Conservation (phyloP, 2,797 vertebrate genomes). For the Morus bassanus region DNA sequence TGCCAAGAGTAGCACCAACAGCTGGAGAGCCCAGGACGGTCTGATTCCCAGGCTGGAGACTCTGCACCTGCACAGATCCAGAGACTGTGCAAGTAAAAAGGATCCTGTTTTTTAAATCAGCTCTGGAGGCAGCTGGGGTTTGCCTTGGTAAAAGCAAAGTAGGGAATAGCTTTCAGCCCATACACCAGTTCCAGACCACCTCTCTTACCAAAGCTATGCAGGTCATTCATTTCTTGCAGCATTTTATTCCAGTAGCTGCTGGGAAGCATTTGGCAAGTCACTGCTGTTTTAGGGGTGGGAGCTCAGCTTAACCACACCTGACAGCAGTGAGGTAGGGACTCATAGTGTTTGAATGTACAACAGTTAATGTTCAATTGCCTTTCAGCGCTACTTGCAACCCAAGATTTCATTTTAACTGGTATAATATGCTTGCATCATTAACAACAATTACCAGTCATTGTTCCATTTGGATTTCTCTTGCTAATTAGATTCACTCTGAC, state of each 20-base stretch:
- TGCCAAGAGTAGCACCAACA: constrained; percentile 9
- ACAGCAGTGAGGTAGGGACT: background rate
- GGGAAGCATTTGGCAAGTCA: background rate
- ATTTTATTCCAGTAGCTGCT: background rate
- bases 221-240: background rate
- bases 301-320: background rate
- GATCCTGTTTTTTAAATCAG: background rate
- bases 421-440: background rate
- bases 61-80: background rate
- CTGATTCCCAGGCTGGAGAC: background rate
- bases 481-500: constrained; percentile 24
- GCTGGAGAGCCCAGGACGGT: background rate
- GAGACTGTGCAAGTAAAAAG: background rate
- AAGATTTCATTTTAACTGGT: background rate
- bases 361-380: background rate
- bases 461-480: constrained; percentile 39
- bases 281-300: background rate
- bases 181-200: background rate
- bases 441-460: constrained; percentile 14
- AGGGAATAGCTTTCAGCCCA: background rate
- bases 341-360: background rate
- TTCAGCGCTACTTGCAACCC: background rate
- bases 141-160: background rate
- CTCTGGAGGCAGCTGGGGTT: background rate
- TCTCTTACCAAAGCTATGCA: background rate